Percentiles rank a stretch among this genome's conserved stretches.
Conservation (phyloP, 2,888 invertebrate genomes). For the Cataglyphis rosenhaueri region DNA sequence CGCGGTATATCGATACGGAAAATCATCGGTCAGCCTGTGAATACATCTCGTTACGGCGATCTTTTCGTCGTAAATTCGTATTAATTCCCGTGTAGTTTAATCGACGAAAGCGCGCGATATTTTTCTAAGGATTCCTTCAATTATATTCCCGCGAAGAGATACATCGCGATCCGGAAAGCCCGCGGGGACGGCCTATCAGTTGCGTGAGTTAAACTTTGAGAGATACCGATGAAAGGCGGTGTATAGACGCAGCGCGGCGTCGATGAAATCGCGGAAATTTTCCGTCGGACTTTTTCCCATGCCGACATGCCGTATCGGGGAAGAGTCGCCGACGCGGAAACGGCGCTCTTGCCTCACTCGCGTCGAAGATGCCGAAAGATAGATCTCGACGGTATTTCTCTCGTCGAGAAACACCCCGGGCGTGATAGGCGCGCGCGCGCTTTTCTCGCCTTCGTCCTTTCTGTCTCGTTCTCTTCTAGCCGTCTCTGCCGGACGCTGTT, state of each 20-base stretch:
- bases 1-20: slow-evolving; percentile 5
- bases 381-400: slow-evolving; percentile 61
- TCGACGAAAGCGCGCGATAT: slow-evolving; percentile 3
- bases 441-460: slow-evolving; percentile 41
- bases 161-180: slow-evolving; percentile 22
- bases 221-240: slow-evolving; percentile 44
- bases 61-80: slow-evolving; percentile 13
- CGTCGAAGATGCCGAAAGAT: slow-evolving; percentile 66
- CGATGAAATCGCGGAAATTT: slow-evolving; percentile 53
- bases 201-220: slow-evolving; percentile 17
- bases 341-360: slow-evolving; percentile 1
- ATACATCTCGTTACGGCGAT: slow-evolving; percentile 4
- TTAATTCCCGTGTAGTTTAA: slow-evolving; percentile 21
- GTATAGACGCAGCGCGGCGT: neutral
- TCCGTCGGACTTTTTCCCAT: slow-evolving; percentile 42
- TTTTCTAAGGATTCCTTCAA: slow-evolving; percentile 35
- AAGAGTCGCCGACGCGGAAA: slow-evolving; percentile 61
- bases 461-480: slow-evolving; percentile 21
- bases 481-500: neutral
- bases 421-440: slow-evolving; percentile 45
- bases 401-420: slow-evolving; percentile 58
- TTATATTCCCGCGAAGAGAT: slow-evolving; percentile 41
- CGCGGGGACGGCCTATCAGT: slow-evolving; percentile 30
- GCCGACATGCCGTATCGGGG: neutral
- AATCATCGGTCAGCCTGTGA: slow-evolving; percentile 9